Conservation (phyloP, 1,140 invertebrate species). For the Drosophila subobscura region DNA sequence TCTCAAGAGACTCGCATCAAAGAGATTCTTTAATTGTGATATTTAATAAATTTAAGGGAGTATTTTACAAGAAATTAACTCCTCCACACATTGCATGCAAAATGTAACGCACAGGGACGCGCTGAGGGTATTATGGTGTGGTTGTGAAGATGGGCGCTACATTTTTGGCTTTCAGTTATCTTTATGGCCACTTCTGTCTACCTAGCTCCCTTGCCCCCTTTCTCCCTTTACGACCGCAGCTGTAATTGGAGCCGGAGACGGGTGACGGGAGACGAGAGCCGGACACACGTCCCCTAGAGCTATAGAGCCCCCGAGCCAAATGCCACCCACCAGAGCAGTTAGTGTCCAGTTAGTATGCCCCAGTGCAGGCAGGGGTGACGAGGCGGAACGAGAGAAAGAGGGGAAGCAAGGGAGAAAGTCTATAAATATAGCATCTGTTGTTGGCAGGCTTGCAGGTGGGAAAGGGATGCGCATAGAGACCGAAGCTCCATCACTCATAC, state of each 20-base stretch:
- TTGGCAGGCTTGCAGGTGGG: slow-evolving; percentile 23
- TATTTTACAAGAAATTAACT: too few species aligned
- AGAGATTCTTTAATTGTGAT: too few species aligned
- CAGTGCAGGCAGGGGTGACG: not conserved
- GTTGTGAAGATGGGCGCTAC: not conserved
- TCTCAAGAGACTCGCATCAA: too few species aligned
- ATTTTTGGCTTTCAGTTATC: slow-evolving; percentile 70
- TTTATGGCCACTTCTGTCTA: slow-evolving; percentile 64
- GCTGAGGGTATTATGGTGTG: too few species aligned
- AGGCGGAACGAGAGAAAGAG: not conserved
- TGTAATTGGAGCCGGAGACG: slow-evolving; percentile 44
- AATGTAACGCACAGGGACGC: slow-evolving; percentile 7
- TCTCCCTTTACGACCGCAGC: slow-evolving; percentile 48
- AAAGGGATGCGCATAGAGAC: slow-evolving; percentile 3
- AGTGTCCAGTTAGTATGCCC: slow-evolving; percentile 21
- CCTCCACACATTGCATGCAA: slow-evolving; percentile 10
- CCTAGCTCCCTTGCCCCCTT: slow-evolving; percentile 12
- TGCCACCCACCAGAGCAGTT: not conserved
- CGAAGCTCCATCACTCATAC: slow-evolving; percentile 37
- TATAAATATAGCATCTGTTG: slow-evolving; percentile 47
- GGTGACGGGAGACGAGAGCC: too few species aligned
- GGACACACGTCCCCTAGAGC: slow-evolving; percentile 26
- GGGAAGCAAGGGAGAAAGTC: not conserved
- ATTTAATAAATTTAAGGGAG: too few species aligned
- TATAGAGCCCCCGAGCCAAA: slow-evolving; percentile 9